Evolutionary conservation across 1,140 invertebrate species (phyloP), one percentile per base, ranked within the genome.

Genomic region (Periplaneta americana): DNA sequence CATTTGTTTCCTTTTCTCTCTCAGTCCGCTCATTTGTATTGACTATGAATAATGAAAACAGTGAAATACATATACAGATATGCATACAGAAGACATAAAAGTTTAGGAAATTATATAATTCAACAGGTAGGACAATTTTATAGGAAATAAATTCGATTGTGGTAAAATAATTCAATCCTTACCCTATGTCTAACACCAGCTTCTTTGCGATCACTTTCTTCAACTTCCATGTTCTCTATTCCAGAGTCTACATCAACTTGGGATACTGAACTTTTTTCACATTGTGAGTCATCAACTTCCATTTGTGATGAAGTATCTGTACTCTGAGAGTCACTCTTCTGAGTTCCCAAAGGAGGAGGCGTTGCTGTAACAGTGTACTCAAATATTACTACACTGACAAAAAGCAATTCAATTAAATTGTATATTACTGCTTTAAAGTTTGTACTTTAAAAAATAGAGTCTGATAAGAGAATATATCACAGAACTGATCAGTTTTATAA

Each of bases 181-280:
- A 89, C 88, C 35, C 89, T 85, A 82, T 88, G 88, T 86, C 87
- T 86, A 35, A 87, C 75, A 36, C 74, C 66, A 81, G 82, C 83
- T 80, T 90, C 88, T 87, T 89, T 89, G 78, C 87, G 86, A 81
- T 89, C 87, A 6, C 85, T 86, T 80, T 91, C 89, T 33, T 93
- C 92, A 8, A 94, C 93, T 87, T 94, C 93, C 93, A 94, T 95
- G 85, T 92, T 94, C 86, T 94, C 94, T 85, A 94, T 93, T 17
- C 93, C 93, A 74, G 93, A 94, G 88, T 94, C 93, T 57, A 94
- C 92, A 87, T 94, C 93, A 39, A 92, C 89, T 80, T 89, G 88
- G 75, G 86, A 87, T 78, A 87, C 80, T 78, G 82, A 80, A 76
- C 66, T 80, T 83, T 84, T 84, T 74, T 84, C 78, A 91, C 84